A percentile compares a stretch with the other conserved stretches of the same genome.
Conservation (phyloP, 2,113 vertebrate species). For the Melanerpes formicivorus region DNA sequence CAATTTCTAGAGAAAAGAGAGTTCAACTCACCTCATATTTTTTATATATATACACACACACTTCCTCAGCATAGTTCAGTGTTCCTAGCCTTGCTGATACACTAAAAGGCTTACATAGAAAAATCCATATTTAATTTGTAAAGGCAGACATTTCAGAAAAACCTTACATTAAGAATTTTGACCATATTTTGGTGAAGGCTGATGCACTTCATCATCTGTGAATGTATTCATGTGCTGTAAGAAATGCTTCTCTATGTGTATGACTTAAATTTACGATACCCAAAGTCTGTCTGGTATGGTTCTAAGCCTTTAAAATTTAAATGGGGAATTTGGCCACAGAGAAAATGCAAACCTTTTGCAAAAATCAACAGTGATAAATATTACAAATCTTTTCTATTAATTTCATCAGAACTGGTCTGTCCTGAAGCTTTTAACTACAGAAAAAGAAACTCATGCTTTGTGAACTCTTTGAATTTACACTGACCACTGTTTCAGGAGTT, state of each 20-base stretch:
- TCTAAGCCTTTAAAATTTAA: background rate
- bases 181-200: background rate
- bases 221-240: background rate
- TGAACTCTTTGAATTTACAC: conserved; percentile 81
- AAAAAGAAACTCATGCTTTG: conserved; percentile 77
- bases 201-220: background rate
- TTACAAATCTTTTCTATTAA: background rate
- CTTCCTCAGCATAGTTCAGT: background rate
- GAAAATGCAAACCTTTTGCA: background rate
- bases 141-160: background rate
- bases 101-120: background rate
- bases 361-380: background rate
- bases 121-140: background rate
- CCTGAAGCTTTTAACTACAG: conserved; percentile 75
- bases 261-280: background rate
- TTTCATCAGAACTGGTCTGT: background rate
- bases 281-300: background rate
- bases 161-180: background rate
- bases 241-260: background rate
- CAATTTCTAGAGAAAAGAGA: background rate
- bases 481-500: conserved; percentile 78
- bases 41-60: background rate
- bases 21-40: background rate
- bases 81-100: background rate
- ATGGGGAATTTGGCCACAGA: background rate